Conservation (phyloP, 2,888 invertebrate species). For the Tipula helvola region DNA sequence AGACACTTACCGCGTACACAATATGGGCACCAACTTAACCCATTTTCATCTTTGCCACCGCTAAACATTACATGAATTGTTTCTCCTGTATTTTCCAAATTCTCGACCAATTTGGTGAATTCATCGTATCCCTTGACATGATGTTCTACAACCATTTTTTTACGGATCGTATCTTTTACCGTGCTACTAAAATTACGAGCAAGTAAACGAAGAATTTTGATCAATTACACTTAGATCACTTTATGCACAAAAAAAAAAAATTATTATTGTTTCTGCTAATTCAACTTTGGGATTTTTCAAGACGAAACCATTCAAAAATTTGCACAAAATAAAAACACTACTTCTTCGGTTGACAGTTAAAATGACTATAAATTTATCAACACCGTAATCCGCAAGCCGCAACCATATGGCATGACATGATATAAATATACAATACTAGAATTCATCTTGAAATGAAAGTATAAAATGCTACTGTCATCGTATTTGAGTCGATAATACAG, state of each 20-base stretch:
- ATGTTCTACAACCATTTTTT: conserved; percentile 33
- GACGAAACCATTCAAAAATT: not conserved
- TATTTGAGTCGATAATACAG: not conserved
- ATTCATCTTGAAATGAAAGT: not conserved
- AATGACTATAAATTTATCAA: not conserved
- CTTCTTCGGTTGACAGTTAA: not conserved
- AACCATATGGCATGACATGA: too few relatives aligned
- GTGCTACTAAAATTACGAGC: not conserved
- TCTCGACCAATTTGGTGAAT: conserved; percentile 32
- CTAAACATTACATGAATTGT: conserved; percentile 33
- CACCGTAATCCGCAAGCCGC: not conserved
- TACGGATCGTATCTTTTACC: not conserved
- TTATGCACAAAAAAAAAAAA: not conserved
- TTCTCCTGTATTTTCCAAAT: conserved; percentile 27
- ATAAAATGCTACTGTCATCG: not conserved
- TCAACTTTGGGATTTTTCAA: not conserved
- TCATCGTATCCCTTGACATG: conserved; percentile 35
- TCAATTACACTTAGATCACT: not conserved
- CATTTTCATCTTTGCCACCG: conserved; percentile 39
- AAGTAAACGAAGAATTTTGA: not conserved
- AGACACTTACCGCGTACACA: conserved; percentile 59
- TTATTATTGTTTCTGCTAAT: not conserved
- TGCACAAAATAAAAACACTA: not conserved
- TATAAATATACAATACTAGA: not conserved
- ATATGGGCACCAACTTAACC: conserved; percentile 81